Evolutionary conservation across 1,140 invertebrate genomes (phyloP).

Genomic region (Zophobas morio): DNA sequence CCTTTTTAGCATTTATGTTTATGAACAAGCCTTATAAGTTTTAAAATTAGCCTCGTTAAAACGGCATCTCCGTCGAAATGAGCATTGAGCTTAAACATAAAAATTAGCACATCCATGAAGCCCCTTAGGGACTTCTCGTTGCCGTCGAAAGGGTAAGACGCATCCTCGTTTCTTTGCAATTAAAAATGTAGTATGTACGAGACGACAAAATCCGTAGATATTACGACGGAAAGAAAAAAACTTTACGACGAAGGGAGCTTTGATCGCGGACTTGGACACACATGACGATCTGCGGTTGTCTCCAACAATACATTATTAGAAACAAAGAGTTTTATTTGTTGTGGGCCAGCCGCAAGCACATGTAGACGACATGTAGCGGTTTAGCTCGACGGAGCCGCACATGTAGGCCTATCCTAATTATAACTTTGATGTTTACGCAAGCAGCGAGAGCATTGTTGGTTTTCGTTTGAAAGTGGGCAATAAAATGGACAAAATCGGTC

Average conservation of each 20-base stretch:
- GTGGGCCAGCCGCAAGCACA: conserved; percentile 46
- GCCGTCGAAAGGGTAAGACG: conserved; percentile 25
- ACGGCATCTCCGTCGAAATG: conserved; percentile 48
- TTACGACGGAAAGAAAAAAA: neutral
- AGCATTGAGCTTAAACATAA: conserved; percentile 52
- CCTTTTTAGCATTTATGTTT: conserved; percentile 51
- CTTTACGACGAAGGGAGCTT: neutral
- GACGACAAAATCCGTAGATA: conserved; percentile 7
- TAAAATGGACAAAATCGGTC: conserved; percentile 34
- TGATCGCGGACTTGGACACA: conserved; percentile 26
- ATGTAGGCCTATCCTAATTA: conserved; percentile 45
- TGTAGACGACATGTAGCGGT: conserved; percentile 42
- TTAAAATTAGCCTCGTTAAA: conserved; percentile 56
- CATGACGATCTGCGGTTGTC: conserved; percentile 45
- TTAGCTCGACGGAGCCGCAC: conserved; percentile 31
- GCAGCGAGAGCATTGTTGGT: conserved; percentile 27
- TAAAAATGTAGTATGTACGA: conserved; percentile 23
- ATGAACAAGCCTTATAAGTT: conserved; percentile 54
- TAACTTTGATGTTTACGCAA: conserved; percentile 44
- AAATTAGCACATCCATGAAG: conserved; percentile 56
- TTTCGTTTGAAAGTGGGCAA: conserved; percentile 38
- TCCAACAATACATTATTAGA: conserved; percentile 38
- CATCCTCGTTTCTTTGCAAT: conserved; percentile 13
- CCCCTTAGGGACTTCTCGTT: conserved; percentile 43
- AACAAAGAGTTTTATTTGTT: conserved; percentile 47